Evolutionary conservation across 2,113 vertebrate genomes (phyloP).

Genomic region (Numida meleagris): DNA sequence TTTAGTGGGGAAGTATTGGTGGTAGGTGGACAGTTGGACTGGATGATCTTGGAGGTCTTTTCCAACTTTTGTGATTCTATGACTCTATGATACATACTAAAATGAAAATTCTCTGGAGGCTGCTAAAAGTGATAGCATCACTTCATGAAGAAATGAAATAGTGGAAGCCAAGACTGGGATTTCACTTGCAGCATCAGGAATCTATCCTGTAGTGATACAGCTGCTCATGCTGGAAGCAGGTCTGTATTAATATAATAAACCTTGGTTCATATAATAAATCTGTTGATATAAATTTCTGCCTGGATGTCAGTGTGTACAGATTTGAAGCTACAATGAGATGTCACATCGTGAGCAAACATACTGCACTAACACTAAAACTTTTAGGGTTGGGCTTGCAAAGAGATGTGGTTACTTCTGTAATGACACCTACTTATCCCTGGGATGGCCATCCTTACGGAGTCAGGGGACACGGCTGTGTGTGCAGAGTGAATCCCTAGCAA

Average conservation of each 20-base stretch:
- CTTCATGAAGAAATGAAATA: neutral
- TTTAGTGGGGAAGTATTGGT: too few relatives aligned
- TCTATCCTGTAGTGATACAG: neutral
- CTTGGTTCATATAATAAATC: neutral
- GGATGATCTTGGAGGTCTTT: too few relatives aligned
- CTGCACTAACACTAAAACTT: neutral
- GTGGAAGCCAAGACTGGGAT: neutral
- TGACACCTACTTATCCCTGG: neutral
- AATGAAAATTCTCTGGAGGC: neutral
- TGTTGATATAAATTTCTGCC: neutral
- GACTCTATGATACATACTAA: neutral
- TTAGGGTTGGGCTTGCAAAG: neutral
- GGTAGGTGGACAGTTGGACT: too few relatives aligned
- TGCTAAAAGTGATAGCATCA: neutral
- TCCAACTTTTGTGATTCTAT: too few relatives aligned
- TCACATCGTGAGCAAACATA: neutral
- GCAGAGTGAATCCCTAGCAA: fast-evolving
- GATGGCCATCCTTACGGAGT: neutral
- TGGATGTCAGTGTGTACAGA: too few relatives aligned
- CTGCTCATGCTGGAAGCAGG: neutral
- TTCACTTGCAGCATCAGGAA: neutral
- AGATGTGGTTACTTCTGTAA: neutral
- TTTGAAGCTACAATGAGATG: neutral
- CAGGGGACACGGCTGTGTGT: neutral
- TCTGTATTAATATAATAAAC: neutral